Percentiles rank a stretch among this genome's conserved stretches.
Evolutionary conservation across 2,113 vertebrate species (phyloP).

Genomic region (Nyctibius bracteatus): DNA sequence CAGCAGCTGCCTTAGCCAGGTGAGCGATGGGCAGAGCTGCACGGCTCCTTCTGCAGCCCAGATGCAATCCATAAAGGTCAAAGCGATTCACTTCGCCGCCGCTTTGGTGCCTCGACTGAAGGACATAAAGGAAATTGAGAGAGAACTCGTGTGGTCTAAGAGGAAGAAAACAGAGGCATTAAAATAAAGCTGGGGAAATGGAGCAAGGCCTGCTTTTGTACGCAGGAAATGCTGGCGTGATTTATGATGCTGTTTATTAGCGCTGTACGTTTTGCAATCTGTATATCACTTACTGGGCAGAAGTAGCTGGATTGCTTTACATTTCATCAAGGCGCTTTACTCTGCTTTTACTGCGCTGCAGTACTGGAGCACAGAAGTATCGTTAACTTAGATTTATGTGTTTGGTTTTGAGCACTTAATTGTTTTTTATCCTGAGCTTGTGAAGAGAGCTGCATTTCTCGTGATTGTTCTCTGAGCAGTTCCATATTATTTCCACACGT

Average conservation of each 20-base stretch:
- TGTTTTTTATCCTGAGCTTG: neutral
- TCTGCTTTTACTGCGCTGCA: neutral
- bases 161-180: accelerated
- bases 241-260: neutral
- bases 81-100: accelerated
- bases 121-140: neutral
- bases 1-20: neutral
- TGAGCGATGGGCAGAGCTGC: accelerated
- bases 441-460: neutral
- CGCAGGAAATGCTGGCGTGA: accelerated
- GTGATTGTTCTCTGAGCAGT: neutral
- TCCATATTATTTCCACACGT: accelerated
- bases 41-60: neutral
- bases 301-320: neutral
- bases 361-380: neutral
- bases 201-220: neutral
- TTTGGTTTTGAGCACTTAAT: neutral
- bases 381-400: neutral
- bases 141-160: neutral
- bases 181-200: neutral
- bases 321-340: neutral
- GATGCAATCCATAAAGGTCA: neutral
- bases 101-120: accelerated
- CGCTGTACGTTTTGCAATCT: neutral
- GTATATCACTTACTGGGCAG: neutral